Conservation (phyloP, 2,113 vertebrate species). For the human (Homo sapiens) region GRCh38 chr15:100982001-100982500, state of each 20-base stretch:
- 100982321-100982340: background rate
- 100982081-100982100: too few relatives aligned
- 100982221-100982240: background rate
- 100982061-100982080: background rate
- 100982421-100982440: background rate
- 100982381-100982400: background rate
- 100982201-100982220: fast-evolving
- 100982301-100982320: background rate
- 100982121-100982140: too few relatives aligned
- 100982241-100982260: background rate
- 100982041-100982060: fast-evolving
- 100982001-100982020: background rate
- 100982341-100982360: background rate
- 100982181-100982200: background rate
- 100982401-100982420: background rate
- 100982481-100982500: background rate
- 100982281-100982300: background rate
- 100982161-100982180: background rate
- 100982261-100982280: background rate
- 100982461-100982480: background rate
- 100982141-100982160: background rate
- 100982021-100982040: background rate
- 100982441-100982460: background rate
- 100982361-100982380: too few relatives aligned
- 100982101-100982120: background rate